Evolutionary conservation across 2,888 invertebrate genomes (phyloP), one percentile per base, ranked within the genome.

Genomic region (Tenthredo livida): DNA sequence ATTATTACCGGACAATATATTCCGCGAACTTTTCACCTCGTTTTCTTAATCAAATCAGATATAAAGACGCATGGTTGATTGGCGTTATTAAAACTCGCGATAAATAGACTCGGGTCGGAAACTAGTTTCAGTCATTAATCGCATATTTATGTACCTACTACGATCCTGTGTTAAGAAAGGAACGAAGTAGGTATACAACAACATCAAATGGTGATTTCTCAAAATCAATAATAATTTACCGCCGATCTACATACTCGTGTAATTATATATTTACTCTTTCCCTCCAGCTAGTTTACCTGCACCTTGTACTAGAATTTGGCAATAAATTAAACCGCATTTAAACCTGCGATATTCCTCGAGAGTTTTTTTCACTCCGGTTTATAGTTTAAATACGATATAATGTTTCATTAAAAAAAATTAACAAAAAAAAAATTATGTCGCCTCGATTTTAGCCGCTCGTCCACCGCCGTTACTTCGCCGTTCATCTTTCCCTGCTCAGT

Each of bases 401-500:
- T 61, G 61, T 21, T 25, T 61, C 3, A 61, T 61, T 54, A 54
- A 54, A 54, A 33, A 25, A 67, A 25, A 67, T 33, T 4, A 37
- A 37, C 0, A 37, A 37, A 37, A 37, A 37, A 7, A 37, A 37
- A 37, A 37, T 37, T 37, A 65, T 29, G 15, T 29, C 15, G 6
- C 15, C 47, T 47, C 12, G 6, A 70, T 85, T 82, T 67, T 88
- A 91, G 91, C 91, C 87, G 89, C 90, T 72, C 88, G 89, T 86
- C 89, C 90, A 85, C 88, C 92, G 47, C 88, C 91, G 84, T 89
- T 91, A 67, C 89, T 90, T 83, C 90, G 92, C 65, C 90, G 92
- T 65, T 92, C 91, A 33, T 92, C 92, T 6, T 92, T 91, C 82
- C 92, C 92, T 61, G 89, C 87, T 61, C 90, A 91, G 84, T 80